Conservation (phyloP, 92 coral and sea anemone species). For the Scolanthus callimorphus region DNA sequence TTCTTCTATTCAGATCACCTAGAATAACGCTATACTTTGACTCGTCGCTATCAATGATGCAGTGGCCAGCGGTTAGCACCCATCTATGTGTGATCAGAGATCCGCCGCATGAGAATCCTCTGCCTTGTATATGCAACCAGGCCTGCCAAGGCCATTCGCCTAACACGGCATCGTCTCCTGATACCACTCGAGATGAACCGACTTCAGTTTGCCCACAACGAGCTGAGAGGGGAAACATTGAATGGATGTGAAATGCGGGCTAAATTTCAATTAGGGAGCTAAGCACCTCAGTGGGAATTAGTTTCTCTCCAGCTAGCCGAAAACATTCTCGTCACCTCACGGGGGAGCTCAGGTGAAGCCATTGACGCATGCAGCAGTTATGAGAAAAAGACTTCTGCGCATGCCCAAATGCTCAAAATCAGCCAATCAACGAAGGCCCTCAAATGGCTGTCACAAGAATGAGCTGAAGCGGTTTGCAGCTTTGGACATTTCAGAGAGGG, state of each 20-base stretch:
- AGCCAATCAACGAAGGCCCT: no score
- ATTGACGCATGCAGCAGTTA: no score
- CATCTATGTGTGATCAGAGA: slow-evolving; percentile 45
- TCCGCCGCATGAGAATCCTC: slow-evolving; percentile 57
- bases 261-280: no score
- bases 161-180: slow-evolving; percentile 37
- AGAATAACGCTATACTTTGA: slow-evolving; percentile 19
- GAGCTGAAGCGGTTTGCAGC: no score
- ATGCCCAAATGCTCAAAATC: no score
- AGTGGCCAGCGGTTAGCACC: slow-evolving; percentile 63
- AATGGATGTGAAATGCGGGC: background rate
- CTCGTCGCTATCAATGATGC: slow-evolving; percentile 21
- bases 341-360: no score
- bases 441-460: no score
- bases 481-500: no score
- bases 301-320: no score
- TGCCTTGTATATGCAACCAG: slow-evolving; percentile 29
- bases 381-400: no score
- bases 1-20: slow-evolving; percentile 36
- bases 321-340: no score
- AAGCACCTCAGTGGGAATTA: no score
- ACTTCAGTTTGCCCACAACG: slow-evolving; percentile 19
- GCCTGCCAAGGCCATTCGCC: slow-evolving; percentile 70
- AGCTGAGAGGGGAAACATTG: background rate
- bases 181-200: slow-evolving; percentile 31